Evolutionary conservation across 1,140 invertebrate genomes (phyloP).

Genomic region (Lepidurus packardi): DNA sequence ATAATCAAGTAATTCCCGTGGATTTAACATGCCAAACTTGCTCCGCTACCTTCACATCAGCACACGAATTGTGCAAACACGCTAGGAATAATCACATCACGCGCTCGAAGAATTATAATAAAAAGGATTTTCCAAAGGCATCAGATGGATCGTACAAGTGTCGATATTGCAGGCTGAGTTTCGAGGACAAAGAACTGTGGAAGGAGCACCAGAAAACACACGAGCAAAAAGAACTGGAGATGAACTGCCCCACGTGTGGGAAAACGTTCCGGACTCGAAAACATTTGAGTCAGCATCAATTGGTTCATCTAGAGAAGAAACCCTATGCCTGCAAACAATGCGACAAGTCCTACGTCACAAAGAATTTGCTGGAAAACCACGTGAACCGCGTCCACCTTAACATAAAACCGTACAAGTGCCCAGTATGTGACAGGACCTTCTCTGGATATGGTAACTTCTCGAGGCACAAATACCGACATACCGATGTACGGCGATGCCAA

Average conservation of each 20-base stretch:
- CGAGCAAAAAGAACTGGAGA: not conserved
- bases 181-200: not conserved
- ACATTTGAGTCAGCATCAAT: not conserved
- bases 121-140: not conserved
- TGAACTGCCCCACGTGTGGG: not conserved
- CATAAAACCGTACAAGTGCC: not conserved
- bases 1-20: not conserved
- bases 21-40: not conserved
- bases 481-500: not conserved
- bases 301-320: not conserved
- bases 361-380: not conserved
- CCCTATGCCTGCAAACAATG: not conserved
- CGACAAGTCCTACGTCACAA: not conserved
- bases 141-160: not conserved
- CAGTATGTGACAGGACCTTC: not conserved
- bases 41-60: not conserved
- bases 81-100: not conserved
- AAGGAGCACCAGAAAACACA: not conserved
- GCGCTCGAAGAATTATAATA: not conserved
- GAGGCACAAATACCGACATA: not conserved
- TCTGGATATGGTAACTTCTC: not conserved
- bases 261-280: not conserved
- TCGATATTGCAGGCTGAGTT: not conserved
- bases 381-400: not conserved
- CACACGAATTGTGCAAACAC: not conserved